These are phyloP conservation scores for Lipotes vexillifer DNA, from an alignment of 2,113 vertebrate species.

Conservation along the genomic window DNA sequence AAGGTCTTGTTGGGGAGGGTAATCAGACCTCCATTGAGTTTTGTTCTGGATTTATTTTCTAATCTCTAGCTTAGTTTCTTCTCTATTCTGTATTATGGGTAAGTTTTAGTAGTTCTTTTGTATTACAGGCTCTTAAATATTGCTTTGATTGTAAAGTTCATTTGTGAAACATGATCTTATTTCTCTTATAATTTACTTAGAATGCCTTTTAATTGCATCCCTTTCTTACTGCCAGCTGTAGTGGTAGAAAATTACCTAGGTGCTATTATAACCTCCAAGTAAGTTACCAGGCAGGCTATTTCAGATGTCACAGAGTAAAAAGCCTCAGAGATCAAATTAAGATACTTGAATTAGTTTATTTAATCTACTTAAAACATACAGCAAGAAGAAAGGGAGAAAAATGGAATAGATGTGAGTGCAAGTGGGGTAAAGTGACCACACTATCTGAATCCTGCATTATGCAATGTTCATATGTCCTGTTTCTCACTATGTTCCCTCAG, in stretches of 20 bases:
- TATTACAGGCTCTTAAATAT: background rate
- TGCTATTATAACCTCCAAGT: background rate
- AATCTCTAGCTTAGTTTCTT: background rate
- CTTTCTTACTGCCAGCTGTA: background rate
- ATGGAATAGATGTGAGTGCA: background rate
- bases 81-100: background rate
- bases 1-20: background rate
- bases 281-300: background rate
- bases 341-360: background rate
- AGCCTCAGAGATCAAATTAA: background rate
- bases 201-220: background rate
- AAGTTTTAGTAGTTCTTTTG: background rate
- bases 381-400: background rate
- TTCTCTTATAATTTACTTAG: background rate
- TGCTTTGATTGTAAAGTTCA: background rate
- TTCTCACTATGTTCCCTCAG: background rate
- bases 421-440: background rate
- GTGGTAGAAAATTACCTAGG: background rate
- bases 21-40: background rate
- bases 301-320: background rate
- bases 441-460: background rate
- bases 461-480: background rate
- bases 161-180: background rate
- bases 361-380: background rate
- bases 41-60: background rate